Conservation (phyloP, 1,140 invertebrate genomes). For the Lysiphlebus fabarum region DNA sequence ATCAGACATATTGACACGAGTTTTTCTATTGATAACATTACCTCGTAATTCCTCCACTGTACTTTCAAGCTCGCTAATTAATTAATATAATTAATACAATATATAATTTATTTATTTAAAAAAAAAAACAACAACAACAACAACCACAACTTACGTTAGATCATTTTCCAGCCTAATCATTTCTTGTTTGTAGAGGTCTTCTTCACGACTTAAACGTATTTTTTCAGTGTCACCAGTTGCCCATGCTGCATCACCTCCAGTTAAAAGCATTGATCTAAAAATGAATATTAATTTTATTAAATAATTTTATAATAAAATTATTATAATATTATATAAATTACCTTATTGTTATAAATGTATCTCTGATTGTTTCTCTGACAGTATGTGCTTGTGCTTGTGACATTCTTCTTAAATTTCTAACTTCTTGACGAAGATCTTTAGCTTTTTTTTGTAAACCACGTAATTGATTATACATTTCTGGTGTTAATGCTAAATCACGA, state of each 20-base stretch:
- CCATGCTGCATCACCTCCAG: slow-evolving; percentile 63
- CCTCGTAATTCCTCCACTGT: slow-evolving; percentile 91
- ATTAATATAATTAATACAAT: slow-evolving; percentile 21
- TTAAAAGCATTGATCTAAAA: slow-evolving; percentile 62
- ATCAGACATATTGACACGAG: slow-evolving; percentile 92
- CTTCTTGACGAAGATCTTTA: slow-evolving; percentile 83
- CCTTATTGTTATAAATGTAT: slow-evolving; percentile 82
- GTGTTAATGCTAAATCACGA: slow-evolving; percentile 67
- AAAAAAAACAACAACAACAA: no score
- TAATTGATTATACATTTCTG: slow-evolving; percentile 84
- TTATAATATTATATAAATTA: slow-evolving; percentile 30
- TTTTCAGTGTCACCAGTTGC: slow-evolving; percentile 62
- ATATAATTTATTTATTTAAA: neutral
- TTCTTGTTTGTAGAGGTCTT: slow-evolving; percentile 88
- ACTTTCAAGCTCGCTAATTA: slow-evolving; percentile 79
- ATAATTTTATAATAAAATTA: neutral
- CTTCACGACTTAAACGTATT: slow-evolving; percentile 67
- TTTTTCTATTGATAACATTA: slow-evolving; percentile 92
- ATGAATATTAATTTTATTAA: neutral
- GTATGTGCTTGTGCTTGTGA: slow-evolving; percentile 88
- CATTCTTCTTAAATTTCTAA: slow-evolving; percentile 80
- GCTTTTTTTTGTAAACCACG: slow-evolving; percentile 83
- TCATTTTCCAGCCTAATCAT: slow-evolving; percentile 88
- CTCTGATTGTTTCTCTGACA: slow-evolving; percentile 85
- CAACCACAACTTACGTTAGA: slow-evolving; percentile 63